phyloP scores from a whole-genome alignment of 2,113 vertebrate species.

The Thermophis baileyi region DNA sequence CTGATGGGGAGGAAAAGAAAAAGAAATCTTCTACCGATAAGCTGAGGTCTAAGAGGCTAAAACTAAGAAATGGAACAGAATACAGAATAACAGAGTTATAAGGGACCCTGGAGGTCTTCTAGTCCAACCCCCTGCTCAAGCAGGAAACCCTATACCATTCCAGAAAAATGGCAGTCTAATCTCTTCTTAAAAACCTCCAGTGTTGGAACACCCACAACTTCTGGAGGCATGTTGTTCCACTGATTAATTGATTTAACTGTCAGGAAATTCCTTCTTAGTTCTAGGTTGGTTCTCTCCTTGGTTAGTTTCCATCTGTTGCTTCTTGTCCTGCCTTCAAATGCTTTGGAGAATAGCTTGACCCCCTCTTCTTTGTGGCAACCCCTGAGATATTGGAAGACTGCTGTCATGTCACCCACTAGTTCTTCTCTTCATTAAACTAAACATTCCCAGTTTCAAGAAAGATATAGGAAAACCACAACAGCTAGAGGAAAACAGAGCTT shows the following conservation, averaged over 20 bases:
- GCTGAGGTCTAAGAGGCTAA: neutral
- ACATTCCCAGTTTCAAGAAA: neutral
- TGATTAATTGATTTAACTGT: too few species aligned
- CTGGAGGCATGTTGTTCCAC: too few species aligned
- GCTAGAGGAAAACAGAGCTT: neutral
- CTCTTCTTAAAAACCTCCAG: neutral
- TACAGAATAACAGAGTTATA: neutral
- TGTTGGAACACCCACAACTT: neutral
- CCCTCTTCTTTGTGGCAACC: neutral
- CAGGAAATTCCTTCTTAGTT: too few species aligned
- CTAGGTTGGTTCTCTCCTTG: too few species aligned
- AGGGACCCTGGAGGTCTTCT: neutral
- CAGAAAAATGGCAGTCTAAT: rapidly evolving
- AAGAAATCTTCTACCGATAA: neutral
- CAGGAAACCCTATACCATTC: neutral
- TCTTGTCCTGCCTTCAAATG: too few species aligned
- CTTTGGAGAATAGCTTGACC: too few species aligned
- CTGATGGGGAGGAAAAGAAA: neutral
- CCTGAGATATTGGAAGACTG: neutral
- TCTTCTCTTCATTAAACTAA: neutral
- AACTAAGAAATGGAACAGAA: neutral
- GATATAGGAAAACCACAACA: neutral
- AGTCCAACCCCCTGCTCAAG: neutral
- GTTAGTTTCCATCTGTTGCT: too few species aligned
- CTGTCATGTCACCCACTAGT: neutral